Percentiles rank a stretch among this genome's conserved stretches.
Evolutionary conservation across 1,140 invertebrate genomes (phyloP).

Genomic region (Drosophila quadrilineata): DNA sequence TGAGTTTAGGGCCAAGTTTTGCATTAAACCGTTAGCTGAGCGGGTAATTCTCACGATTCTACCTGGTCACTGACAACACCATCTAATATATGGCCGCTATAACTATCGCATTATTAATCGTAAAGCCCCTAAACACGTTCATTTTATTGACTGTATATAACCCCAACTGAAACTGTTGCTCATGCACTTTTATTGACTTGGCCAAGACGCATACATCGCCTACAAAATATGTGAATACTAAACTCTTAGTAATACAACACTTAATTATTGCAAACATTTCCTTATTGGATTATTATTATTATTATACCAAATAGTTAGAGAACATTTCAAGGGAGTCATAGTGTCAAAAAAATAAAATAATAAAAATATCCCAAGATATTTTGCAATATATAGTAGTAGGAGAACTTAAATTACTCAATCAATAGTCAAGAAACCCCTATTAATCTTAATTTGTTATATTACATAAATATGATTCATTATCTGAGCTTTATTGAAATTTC

Average conservation of each 20-base stretch:
- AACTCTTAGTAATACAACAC: not conserved
- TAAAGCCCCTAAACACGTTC: conserved; percentile 34
- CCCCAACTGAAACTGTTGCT: conserved; percentile 1
- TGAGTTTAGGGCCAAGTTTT: conserved; percentile 29
- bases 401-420: too few species aligned
- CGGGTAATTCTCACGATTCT: conserved; percentile 62
- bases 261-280: conserved; percentile 1
- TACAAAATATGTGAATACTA: conserved; percentile 18
- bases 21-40: conserved; percentile 61
- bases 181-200: not conserved
- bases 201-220: not conserved
- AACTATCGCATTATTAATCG: conserved; percentile 54
- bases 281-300: conserved; percentile 15
- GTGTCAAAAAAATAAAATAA: too few species aligned
- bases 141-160: conserved; percentile 46
- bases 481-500: too few species aligned
- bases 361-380: too few species aligned
- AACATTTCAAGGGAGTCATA: too few species aligned
- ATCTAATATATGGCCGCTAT: conserved; percentile 63
- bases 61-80: conserved; percentile 16
- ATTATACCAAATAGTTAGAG: too few species aligned
- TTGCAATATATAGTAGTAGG: too few species aligned
- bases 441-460: too few species aligned
- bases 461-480: too few species aligned
- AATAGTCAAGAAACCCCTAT: too few species aligned